Evolutionary conservation across 2,888 invertebrate species (phyloP).

Genomic region (Melieria omissa): DNA sequence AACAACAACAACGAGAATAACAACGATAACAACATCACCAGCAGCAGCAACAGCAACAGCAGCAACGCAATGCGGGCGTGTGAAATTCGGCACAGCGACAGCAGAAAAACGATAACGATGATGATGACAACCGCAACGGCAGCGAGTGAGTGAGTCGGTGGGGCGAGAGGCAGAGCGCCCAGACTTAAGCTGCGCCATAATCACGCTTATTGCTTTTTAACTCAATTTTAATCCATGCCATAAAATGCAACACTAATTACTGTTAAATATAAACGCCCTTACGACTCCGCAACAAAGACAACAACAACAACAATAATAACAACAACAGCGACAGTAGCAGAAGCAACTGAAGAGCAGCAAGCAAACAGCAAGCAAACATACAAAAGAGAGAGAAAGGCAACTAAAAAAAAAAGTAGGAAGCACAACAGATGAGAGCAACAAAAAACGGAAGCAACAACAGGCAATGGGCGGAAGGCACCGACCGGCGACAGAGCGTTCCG

Average conservation of each 20-base stretch:
- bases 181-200: conserved; percentile 29
- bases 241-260: conserved; percentile 39
- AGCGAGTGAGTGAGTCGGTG: not conserved
- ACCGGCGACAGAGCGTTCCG: no score
- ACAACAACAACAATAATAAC: conserved; percentile 21
- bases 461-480: not conserved
- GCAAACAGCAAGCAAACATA: conserved; percentile 13
- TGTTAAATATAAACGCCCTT: conserved; percentile 29
- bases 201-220: conserved; percentile 39
- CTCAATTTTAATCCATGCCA: conserved; percentile 38
- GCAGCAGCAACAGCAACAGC: not conserved
- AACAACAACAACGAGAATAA: not conserved
- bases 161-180: no score
- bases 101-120: conserved; percentile 6
- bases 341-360: conserved; percentile 7
- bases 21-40: not conserved
- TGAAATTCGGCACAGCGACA: not conserved
- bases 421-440: not conserved
- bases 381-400: not conserved
- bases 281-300: conserved; percentile 7
- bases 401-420: conserved; percentile 14
- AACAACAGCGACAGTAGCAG: conserved; percentile 9
- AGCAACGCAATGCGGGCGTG: not conserved
- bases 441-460: not conserved
- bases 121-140: not conserved